These are phyloP conservation scores for Pinna nobilis DNA, from an alignment of 1,140 invertebrate genomes.

Conservation along the genomic window DNA sequence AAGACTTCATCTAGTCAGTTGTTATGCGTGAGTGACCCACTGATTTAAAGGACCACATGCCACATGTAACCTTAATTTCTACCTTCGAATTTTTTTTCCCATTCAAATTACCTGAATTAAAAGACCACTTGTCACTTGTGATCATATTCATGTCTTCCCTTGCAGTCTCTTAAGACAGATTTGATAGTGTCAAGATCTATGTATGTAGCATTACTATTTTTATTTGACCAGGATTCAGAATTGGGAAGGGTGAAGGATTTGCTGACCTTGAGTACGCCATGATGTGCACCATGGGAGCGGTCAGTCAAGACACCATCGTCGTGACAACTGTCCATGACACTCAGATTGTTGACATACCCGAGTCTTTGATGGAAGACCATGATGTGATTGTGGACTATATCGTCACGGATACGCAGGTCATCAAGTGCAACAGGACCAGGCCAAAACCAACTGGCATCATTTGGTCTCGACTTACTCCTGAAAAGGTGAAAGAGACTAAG, in stretches of 20 bases:
- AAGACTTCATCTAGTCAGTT: too few relatives aligned
- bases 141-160: too few relatives aligned
- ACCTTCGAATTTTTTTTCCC: too few relatives aligned
- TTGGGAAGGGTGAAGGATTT: slow-evolving; percentile 90
- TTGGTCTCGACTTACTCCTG: slow-evolving; percentile 85
- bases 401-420: slow-evolving; percentile 85
- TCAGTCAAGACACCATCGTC: slow-evolving; percentile 83
- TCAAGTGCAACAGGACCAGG: slow-evolving; percentile 72
- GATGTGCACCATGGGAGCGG: slow-evolving; percentile 84
- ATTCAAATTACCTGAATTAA: too few relatives aligned
- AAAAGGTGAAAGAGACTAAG: slow-evolving; percentile 73
- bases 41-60: too few relatives aligned
- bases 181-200: background rate
- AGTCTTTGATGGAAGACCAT: slow-evolving; percentile 83
- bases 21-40: too few relatives aligned
- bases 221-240: slow-evolving; percentile 78
- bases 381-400: slow-evolving; percentile 90
- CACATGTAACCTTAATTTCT: too few relatives aligned
- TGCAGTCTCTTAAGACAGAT: too few relatives aligned
- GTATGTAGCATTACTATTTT: background rate
- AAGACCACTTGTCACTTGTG: too few relatives aligned
- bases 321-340: slow-evolving; percentile 89
- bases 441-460: slow-evolving; percentile 83
- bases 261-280: slow-evolving; percentile 89
- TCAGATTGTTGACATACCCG: slow-evolving; percentile 83